Evolutionary conservation across 2,888 invertebrate genomes (phyloP), one percentile per base, ranked within the genome.

Genomic region (Mycogona germanica): DNA sequence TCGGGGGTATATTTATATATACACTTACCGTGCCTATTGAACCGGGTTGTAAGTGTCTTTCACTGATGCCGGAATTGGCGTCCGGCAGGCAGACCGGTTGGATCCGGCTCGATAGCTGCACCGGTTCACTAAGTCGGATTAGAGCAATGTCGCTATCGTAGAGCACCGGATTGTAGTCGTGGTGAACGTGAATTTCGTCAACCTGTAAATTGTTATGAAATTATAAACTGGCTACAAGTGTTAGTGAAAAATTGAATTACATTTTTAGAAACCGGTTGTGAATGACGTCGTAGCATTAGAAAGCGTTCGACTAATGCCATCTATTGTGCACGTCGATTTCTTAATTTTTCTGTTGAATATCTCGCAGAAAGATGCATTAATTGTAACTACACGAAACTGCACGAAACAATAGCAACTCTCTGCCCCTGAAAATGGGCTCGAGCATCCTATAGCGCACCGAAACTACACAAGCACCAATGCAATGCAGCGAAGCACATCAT

Each of bases 91-190:
- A 62, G 1, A 61, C 55, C 1, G 60, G 60, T 42, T 59, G 58
- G 19, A 61, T 60, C 29, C 61, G 42, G 14, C 55, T 55, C 19
- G 57, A 60, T 7, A 62, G 51, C n/a, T 50, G 55, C 3, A 60
- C 57, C 7, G 60, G 57, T 19, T 55, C 25, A 44, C 54, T 56
- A 28, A 62, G 30, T 3, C 55, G 53, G n/a, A 62, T 45, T 4
- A 62, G 44, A 6, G 62, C 62, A n/a, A 62, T 60, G 28, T 62
- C 62, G 1, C 56, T 49, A 37, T 61, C 60, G 45, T 55, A 61
- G 7, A 56, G 32, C 1, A 50, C 52, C 4, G 61, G 59, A 46
- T 62, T 59, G 37, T 54, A 62, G 51, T 60, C 58, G 14, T 58
- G 59, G 48, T 62, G 56, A 14, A 61, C 55, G 21, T 58, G 59